Conservation (phyloP, 2,888 invertebrate species). For the Microctonus hyperodae region DNA sequence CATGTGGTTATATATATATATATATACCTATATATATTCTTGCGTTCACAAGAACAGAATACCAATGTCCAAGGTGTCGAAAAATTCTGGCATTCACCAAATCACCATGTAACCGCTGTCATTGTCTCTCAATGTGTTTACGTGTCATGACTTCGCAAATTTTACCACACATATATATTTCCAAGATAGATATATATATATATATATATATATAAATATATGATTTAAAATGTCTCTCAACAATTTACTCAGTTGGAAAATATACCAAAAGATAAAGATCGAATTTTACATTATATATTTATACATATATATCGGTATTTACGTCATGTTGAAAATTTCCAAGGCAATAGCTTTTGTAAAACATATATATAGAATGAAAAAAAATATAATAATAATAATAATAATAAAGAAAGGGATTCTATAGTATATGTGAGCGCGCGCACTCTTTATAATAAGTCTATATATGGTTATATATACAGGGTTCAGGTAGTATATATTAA, state of each 20-base stretch:
- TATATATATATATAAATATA: neutral
- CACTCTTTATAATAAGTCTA: neutral
- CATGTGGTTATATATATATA: neutral
- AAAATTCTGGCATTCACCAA: neutral
- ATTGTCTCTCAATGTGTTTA: constrained; percentile 2
- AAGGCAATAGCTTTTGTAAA: neutral
- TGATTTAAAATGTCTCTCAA: neutral
- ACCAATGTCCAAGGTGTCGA: constrained; percentile 1
- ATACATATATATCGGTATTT: constrained; percentile 13
- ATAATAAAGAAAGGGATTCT: neutral
- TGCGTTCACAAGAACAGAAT: neutral
- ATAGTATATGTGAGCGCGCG: neutral
- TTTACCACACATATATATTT: neutral
- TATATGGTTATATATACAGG: neutral
- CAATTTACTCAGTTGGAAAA: constrained; percentile 8
- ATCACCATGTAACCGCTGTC: neutral
- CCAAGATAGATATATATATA: no score
- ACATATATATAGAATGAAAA: neutral
- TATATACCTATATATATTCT: neutral
- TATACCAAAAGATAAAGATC: constrained; percentile 6
- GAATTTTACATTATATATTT: constrained; percentile 4
- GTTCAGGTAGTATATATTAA: neutral
- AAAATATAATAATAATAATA: neutral
- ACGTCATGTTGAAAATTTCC: constrained; percentile 11
- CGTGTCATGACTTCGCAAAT: constrained; percentile 7